Evolutionary conservation across 1,140 invertebrate species (phyloP), one percentile per base, ranked within the genome.

Genomic region (Cecropterus lyciades): DNA sequence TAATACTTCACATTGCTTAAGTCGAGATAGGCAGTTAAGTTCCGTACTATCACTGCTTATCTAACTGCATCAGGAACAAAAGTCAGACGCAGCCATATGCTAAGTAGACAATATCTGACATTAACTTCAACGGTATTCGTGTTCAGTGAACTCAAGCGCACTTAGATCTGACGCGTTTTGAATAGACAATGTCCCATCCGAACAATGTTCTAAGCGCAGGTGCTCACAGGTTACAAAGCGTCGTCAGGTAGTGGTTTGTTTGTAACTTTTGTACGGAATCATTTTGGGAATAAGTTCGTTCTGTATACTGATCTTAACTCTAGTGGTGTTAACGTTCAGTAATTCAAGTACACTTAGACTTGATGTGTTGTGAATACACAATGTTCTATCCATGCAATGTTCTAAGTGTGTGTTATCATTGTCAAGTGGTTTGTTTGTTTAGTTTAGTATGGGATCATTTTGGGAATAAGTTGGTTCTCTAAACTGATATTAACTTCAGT

Each of bases 141-240:
- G 42, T 57, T 30, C 55, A 57, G 40, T 57, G 55, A 57, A 15
- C 40, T 24, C 14, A 45, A 57, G 40, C n/a, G 8, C 20, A 45
- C 40, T 57, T 57, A 27, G 42, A 45, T 0, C 27, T 13, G 1
- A n/a, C 20, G 17, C 14, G 42, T 30, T 45, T 57, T 57, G 40
- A 57, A 57, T 45, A 57, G 55, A 57, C 55, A 57, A 57, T 57
- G 27, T 30, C 3, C 27, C 27, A 30, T 30, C 27, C 27, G 7
- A 4, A 30, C 27, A 30, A 30, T 30, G 55, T 53, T 1, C 40
- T 37, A 16, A 9, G 40, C n/a, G 17, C 37, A 43, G 37, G 53
- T 33, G 24, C 16, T 43, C 37, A 17, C 33, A 17, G 9, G 49
- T 52, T 30, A 52, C 27, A 52, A 52, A 52, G n/a, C 17, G 40